These are phyloP conservation scores for Cryptophagus acutangulus DNA, from an alignment of 2,888 invertebrate species.

Conservation along the genomic window DNA sequence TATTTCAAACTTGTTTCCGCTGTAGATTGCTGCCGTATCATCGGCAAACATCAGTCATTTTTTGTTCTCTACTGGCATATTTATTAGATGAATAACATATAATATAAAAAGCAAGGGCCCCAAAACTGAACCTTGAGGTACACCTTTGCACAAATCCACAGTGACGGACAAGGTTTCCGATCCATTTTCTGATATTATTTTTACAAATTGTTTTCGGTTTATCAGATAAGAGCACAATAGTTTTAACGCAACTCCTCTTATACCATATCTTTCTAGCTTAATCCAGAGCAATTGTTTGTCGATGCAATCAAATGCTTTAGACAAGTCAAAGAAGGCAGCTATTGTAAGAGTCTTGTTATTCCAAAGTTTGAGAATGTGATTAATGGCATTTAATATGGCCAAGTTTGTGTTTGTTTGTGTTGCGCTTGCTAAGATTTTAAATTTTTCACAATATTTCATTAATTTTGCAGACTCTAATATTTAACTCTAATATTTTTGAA, in stretches of 20 bases:
- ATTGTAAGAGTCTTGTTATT: neutral
- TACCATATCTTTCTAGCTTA: neutral
- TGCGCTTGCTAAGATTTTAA: neutral
- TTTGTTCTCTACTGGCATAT: neutral
- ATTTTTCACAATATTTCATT: neutral
- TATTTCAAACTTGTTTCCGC: neutral
- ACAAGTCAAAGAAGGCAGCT: neutral
- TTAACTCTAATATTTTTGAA: neutral
- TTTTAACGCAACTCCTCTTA: neutral
- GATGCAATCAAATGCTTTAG: neutral
- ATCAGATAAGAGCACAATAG: neutral
- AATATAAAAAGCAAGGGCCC: neutral
- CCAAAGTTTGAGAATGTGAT: neutral
- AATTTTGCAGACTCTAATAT: neutral
- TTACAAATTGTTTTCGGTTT: neutral
- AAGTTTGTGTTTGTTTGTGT: neutral
- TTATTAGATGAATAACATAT: neutral
- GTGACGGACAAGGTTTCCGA: neutral
- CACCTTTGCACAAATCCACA: neutral
- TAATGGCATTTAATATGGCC: neutral
- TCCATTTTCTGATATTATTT: no score
- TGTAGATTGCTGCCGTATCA: neutral
- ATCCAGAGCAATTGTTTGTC: neutral
- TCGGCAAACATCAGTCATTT: neutral
- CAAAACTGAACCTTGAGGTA: constrained; percentile 2